Conservation (phyloP, 2,888 invertebrate genomes). For the Carabus problematicus region DNA sequence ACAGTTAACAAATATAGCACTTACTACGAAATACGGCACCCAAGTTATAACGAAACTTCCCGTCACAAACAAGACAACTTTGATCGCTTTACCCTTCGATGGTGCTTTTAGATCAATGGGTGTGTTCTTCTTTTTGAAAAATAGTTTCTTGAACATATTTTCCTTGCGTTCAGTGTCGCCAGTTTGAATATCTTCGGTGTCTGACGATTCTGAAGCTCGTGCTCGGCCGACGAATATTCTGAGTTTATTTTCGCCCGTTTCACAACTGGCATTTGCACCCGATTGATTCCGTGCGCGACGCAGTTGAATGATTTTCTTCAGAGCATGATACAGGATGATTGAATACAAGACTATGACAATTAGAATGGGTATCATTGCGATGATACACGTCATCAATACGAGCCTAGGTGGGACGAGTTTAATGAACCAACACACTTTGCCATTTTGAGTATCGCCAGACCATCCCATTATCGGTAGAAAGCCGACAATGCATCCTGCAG, state of each 20-base stretch:
- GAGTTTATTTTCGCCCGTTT: conserved; percentile 52
- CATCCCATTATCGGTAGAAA: conserved; percentile 69
- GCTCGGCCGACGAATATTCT: conserved; percentile 51
- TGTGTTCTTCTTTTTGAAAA: conserved; percentile 46
- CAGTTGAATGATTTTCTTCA: conserved; percentile 64
- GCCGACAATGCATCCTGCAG: conserved; percentile 65
- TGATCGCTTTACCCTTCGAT: conserved; percentile 68
- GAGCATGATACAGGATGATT: conserved; percentile 66
- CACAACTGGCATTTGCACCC: conserved; percentile 53
- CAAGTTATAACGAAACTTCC: conserved; percentile 69
- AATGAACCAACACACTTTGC: conserved; percentile 67
- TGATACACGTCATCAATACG: conserved; percentile 63
- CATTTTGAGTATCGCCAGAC: conserved; percentile 62
- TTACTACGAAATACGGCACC: conserved; percentile 69
- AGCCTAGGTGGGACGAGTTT: conserved; percentile 64
- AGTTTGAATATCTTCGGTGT: conserved; percentile 28
- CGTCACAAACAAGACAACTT: conserved; percentile 68
- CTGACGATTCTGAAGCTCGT: conserved; percentile 14
- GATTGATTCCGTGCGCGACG: conserved; percentile 52
- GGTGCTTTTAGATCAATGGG: conserved; percentile 50
- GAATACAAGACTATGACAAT: conserved; percentile 63
- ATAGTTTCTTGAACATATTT: conserved; percentile 45
- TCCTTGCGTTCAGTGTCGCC: conserved; percentile 40
- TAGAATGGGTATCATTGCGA: conserved; percentile 64
- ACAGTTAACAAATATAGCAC: conserved; percentile 64